Base-by-base conservation (phyloP, 2,797 vertebrate species). In the Crenichthys baileyi region DNA sequence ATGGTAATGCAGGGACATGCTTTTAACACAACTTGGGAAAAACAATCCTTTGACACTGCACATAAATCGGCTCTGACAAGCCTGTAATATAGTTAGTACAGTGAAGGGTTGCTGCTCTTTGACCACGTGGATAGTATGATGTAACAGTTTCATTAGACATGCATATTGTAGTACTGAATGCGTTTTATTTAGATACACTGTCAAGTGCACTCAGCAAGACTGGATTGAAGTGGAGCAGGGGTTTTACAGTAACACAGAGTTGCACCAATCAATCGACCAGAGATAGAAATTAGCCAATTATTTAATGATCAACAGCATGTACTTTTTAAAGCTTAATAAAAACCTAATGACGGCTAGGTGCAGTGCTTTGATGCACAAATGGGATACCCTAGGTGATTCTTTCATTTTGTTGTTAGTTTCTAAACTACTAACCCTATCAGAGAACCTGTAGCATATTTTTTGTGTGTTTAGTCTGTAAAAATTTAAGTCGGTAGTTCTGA, bases 121-220 rank as follows among this genome's bases (percentile, higher is more conserved):
- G 41, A 79, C 81, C 63, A 50, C 63, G 78, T 73, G 72, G 71
- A 65, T 60, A 39, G 5, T 58, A 81, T 86, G 86, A 87, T 85
- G 79, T 81, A 85, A 88, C 8, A 48, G 4, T 58, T 79, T 80
- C 48, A 88, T 89, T 39, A 83, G 60, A 58, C 76, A 80, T 83
- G 61, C 75, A 78, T 26, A 72, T 48, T 70, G 74, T 78, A 75
- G 56, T 51, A 72, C 50, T 53, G 70, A 74, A 55, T n/a, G 80
- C 71, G 58, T 74, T 73, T 29, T 1, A 63, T 13, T 73, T 80
- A 26, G 72, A 84, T 78, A 78, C n/a, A 65, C 15, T 74, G 58
- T 55, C 44, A 75, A 44, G 73, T 48, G 9, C 56, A 55, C 20
- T 36, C 60, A 31, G 65, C 48, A 72, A 60, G n/a, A 29, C 18